A percentile compares a stretch with the other conserved stretches of the same genome.
These are phyloP conservation scores for Caenorhabditis virilis DNA, from an alignment of 2,888 invertebrate genomes.

Conservation along the genomic window DNA sequence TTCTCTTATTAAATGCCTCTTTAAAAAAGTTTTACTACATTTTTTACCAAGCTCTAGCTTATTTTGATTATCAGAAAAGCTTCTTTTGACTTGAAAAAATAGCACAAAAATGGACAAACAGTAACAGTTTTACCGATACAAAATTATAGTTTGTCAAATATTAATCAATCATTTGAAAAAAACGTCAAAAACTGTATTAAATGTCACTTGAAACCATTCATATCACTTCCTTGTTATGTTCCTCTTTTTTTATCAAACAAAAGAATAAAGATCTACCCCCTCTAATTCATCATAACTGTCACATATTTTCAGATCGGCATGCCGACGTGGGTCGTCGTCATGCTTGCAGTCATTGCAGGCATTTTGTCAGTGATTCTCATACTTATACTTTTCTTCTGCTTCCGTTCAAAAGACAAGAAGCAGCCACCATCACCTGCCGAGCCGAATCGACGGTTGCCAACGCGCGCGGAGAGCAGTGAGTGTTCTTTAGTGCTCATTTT, in stretches of 20 bases:
- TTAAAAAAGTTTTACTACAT: too few species aligned
- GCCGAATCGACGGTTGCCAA: conserved; percentile 27
- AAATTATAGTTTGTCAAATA: too few species aligned
- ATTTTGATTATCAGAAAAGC: too few species aligned
- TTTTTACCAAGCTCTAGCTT: too few species aligned
- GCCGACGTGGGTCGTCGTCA: conserved; percentile 42
- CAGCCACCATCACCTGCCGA: conserved; percentile 37
- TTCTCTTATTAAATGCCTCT: too few species aligned
- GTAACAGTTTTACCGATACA: too few species aligned
- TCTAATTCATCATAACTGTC: background rate
- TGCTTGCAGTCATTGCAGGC: conserved; percentile 38
- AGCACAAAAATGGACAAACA: too few species aligned
- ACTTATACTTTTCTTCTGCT: conserved; percentile 32
- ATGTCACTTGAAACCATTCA: too few species aligned
- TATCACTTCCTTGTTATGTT: too few species aligned
- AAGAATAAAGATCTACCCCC: background rate
- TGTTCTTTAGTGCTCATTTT: background rate
- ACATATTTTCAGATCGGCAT: conserved; percentile 33
- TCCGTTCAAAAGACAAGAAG: conserved; percentile 33
- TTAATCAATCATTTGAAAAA: too few species aligned
- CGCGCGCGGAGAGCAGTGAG: conserved; percentile 31
- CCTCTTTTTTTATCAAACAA: background rate
- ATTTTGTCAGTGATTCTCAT: conserved; percentile 36
- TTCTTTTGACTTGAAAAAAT: too few species aligned
- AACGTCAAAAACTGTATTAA: too few species aligned